Percentiles rank a stretch among this genome's conserved stretches.
These are phyloP conservation scores for Emmelina monodactyla DNA, from an alignment of 2,888 invertebrate species.

Conservation along the genomic window DNA sequence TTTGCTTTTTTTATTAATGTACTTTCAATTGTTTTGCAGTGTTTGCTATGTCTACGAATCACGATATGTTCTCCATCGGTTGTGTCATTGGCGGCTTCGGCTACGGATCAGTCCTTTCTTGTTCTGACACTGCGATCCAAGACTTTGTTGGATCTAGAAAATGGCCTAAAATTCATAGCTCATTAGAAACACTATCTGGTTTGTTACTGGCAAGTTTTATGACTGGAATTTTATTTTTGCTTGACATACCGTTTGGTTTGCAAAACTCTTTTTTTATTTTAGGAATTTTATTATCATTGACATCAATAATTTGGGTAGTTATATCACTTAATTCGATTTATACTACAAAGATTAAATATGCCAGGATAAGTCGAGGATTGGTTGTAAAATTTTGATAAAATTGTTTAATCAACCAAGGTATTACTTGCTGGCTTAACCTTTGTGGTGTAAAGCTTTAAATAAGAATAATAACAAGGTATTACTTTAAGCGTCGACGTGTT, in stretches of 20 bases:
- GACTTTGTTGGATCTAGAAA: conserved; percentile 54
- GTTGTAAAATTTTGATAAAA: too few species aligned
- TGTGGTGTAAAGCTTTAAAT: too few species aligned
- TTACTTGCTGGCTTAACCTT: too few species aligned
- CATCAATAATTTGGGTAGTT: conserved; percentile 37
- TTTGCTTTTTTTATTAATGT: background rate
- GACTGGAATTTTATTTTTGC: conserved; percentile 30
- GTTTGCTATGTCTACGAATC: conserved; percentile 37
- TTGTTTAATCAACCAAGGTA: too few species aligned
- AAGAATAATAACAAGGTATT: too few species aligned
- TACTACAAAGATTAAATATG: conserved; percentile 32
- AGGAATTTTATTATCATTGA: conserved; percentile 29
- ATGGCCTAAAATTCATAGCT: conserved; percentile 55
- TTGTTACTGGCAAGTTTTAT: conserved; percentile 34
- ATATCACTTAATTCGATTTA: conserved; percentile 34
- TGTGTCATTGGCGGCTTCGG: conserved; percentile 59
- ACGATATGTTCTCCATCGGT: conserved; percentile 55
- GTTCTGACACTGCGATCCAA: conserved; percentile 52
- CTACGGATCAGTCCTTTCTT: conserved; percentile 50
- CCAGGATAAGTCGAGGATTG: conserved; percentile 25
- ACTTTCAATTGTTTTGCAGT: conserved; percentile 27
- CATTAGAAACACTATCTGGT: conserved; percentile 51
- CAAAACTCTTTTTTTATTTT: conserved; percentile 38
- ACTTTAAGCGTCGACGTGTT: too few species aligned
- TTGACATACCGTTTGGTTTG: conserved; percentile 31